Evolutionary conservation across 2,113 vertebrate species (phyloP).

Genomic region (Myotis lucifugus): DNA sequence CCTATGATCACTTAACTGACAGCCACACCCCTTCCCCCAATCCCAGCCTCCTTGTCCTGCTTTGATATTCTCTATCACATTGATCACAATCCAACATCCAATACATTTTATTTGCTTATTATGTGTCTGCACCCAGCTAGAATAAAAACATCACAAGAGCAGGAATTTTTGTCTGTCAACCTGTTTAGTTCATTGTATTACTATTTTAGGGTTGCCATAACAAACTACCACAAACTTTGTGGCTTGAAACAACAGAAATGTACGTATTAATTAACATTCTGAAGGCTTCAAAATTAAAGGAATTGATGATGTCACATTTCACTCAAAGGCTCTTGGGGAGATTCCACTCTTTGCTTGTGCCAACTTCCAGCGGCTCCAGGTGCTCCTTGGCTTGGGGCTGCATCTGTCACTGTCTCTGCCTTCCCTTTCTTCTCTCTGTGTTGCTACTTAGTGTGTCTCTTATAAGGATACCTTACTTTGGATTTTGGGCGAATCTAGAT

Average conservation of each 20-base stretch:
- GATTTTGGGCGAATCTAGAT: neutral
- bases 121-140: neutral
- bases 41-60: neutral
- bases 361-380: neutral
- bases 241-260: neutral
- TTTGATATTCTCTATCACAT: neutral
- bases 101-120: neutral
- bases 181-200: neutral
- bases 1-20: neutral
- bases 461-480: neutral
- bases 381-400: neutral
- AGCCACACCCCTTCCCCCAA: neutral
- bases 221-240: neutral
- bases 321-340: neutral
- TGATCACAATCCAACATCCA: neutral
- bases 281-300: neutral
- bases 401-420: neutral
- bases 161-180: neutral
- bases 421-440: neutral
- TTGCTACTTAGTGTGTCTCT: neutral
- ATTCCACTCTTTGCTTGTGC: neutral
- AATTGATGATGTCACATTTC: neutral
- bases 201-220: neutral
- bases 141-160: neutral
- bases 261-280: neutral